These are phyloP conservation scores for Drosophila flavopinicola DNA, from an alignment of 2,888 invertebrate species.

Conservation along the genomic window DNA sequence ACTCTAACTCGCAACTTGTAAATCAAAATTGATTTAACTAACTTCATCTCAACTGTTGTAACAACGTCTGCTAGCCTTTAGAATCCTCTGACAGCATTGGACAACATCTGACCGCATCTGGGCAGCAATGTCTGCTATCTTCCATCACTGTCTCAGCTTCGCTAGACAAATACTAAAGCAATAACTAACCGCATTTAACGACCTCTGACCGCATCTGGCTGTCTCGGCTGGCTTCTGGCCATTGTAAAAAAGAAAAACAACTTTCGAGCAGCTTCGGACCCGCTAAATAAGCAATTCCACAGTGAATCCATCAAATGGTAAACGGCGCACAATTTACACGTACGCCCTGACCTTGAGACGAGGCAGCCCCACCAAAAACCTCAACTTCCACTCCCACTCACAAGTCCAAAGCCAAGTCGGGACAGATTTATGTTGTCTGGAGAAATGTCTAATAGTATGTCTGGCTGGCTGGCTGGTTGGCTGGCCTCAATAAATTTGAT, in stretches of 20 bases:
- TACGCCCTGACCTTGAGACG: conserved; percentile 66
- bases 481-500: conserved; percentile 64
- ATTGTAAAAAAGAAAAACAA: conserved; percentile 9
- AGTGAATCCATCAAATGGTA: conserved; percentile 50
- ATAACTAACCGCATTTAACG: neutral
- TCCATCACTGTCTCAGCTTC: neutral
- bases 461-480: conserved; percentile 23
- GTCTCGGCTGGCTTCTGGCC: neutral
- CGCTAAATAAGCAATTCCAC: conserved; percentile 4
- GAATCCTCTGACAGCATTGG: too few species aligned
- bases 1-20: too few species aligned
- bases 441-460: conserved; percentile 35
- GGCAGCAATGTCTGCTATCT: neutral
- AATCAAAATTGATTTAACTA: too few species aligned
- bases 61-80: too few species aligned
- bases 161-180: neutral
- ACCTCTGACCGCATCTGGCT: neutral
- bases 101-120: neutral
- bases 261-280: conserved; percentile 17
- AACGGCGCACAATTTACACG: conserved; percentile 60
- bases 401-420: neutral
- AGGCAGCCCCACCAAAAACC: neutral
- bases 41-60: too few species aligned
- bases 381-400: conserved; percentile 1
- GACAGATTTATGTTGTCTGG: conserved; percentile 72